Base-by-base conservation (phyloP, 2,888 invertebrate species). In the Synergus umbraculus region DNA sequence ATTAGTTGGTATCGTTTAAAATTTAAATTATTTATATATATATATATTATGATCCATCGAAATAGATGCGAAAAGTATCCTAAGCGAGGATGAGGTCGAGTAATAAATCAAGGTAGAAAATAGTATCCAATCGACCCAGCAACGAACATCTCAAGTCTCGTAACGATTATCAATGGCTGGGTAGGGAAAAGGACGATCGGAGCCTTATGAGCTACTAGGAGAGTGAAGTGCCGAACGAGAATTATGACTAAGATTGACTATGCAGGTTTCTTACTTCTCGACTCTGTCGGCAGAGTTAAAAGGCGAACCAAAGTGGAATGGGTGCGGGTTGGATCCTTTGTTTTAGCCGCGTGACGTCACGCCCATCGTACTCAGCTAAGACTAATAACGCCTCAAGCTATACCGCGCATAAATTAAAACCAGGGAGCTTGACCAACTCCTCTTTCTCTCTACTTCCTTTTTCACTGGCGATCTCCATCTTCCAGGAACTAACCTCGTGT, bases 311-410 rank as follows among this genome's bases (percentile, higher is more conserved):
- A 82, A 82, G 84, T 86, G 84, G 86, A 86, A 86, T 87, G 87
- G 87, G 86, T 86, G 82, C 84, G 85, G 85, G 84, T 85, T 86
- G 84, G 81, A 86, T 89, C 89, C 90, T 91, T 92, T 91, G 91
- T 92, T 90, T 91, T 89, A 90, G 86, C 88, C 88, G 91, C 90
- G 89, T 90, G 90, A 90, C 91, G 90, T 91, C 90, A 90, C 90
- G 87, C 88, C 87, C 87, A 86, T 88, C 88, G 83, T 85, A 85
- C 82, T 86, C 83, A 83, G 86, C 88, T 87, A 88, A 86, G 87
- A 88, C 89, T 91, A 91, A 91, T 91, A 91, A 90, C 89, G 90
- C 90, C 88, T 83, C 80, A 84, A 87, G 89, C 86, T 82, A 87
- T 86, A 88, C 87, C 84, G 86, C 89, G 91, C 91, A 91, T 91